phyloP scores from a whole-genome alignment of 2,797 vertebrate species.

The Champsocephalus esox region DNA sequence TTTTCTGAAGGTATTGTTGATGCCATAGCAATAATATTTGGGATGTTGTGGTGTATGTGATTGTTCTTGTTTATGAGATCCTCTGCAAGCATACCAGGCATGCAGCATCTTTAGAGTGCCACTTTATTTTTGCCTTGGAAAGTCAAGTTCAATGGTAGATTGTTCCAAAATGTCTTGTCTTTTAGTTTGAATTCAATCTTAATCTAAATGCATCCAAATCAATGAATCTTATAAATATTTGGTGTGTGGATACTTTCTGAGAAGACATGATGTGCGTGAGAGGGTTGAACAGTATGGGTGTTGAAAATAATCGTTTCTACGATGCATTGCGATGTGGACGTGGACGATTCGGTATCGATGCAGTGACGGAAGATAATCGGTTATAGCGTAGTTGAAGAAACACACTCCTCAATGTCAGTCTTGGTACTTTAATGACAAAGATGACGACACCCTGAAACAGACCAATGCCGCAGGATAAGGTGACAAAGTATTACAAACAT shows the following conservation, averaged over 20 bases:
- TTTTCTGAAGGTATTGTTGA: not conserved
- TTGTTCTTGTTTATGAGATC: not conserved
- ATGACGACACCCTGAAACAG: no score
- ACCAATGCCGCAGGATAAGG: no score
- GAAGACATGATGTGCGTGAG: not conserved
- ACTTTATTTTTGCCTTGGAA: not conserved
- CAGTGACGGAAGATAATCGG: no score
- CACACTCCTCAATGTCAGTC: no score
- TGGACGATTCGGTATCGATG: no score
- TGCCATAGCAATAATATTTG: not conserved
- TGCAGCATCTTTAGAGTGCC: not conserved
- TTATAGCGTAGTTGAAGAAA: no score
- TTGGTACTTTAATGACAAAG: no score
- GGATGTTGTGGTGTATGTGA: not conserved
- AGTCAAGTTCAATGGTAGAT: not conserved
- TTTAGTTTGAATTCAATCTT: not conserved
- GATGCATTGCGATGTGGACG: no score
- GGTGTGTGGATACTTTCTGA: conserved; percentile 3
- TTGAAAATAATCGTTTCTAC: no score
- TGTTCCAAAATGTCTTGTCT: not conserved
- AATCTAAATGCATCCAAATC: not conserved
- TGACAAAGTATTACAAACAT: no score
- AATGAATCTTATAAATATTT: not conserved
- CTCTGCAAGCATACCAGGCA: not conserved
- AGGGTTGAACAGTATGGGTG: conserved; percentile 7